These are phyloP conservation scores for Drosophila atripex DNA, from an alignment of 2,888 invertebrate genomes.

Conservation along the genomic window DNA sequence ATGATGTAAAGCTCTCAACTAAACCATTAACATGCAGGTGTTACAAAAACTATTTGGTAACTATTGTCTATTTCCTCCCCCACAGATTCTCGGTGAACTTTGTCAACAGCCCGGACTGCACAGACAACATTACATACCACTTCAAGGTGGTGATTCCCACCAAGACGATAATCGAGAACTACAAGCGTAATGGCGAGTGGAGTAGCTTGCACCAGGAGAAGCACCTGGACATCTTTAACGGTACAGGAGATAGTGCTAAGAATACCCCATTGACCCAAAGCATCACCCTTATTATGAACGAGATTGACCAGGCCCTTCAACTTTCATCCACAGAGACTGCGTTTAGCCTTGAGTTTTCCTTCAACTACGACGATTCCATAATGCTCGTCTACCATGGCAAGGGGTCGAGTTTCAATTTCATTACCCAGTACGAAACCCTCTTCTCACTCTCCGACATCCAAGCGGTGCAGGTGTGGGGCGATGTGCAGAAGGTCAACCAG, in stretches of 20 bases:
- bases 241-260: constrained; percentile 58
- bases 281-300: constrained; percentile 48
- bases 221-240: constrained; percentile 71
- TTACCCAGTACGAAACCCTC: constrained; percentile 73
- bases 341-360: constrained; percentile 81
- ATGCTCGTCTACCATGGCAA: constrained; percentile 78
- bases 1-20: background rate
- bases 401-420: constrained; percentile 71
- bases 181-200: constrained; percentile 80
- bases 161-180: constrained; percentile 78
- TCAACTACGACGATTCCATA: constrained; percentile 54
- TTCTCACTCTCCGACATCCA: constrained; percentile 77
- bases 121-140: constrained; percentile 81
- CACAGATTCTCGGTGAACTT: constrained; percentile 83
- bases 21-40: constrained; percentile 17
- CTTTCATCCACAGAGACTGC: constrained; percentile 80
- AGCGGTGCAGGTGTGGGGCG: constrained; percentile 83
- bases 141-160: constrained; percentile 77
- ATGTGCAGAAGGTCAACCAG: constrained; percentile 80
- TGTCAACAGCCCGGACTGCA: constrained; percentile 72
- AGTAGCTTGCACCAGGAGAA: constrained; percentile 71
- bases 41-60: constrained; percentile 14
- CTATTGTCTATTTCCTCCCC: background rate
- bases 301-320: constrained; percentile 56
- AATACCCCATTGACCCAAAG: constrained; percentile 29